phyloP scores from a whole-genome alignment of 2,113 vertebrate species.

The Apeltes quadracus region DNA sequence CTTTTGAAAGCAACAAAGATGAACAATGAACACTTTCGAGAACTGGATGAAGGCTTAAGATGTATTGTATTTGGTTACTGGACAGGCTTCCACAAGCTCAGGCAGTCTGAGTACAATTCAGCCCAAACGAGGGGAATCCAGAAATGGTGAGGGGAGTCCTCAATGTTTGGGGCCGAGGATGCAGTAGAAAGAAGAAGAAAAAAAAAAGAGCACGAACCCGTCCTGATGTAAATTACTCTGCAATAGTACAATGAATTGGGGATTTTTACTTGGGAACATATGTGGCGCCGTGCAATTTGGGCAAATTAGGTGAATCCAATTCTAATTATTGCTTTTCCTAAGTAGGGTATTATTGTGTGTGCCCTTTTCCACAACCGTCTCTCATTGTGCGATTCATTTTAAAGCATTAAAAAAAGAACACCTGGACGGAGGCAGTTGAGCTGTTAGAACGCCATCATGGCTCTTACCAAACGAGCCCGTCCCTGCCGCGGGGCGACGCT shows the following conservation, averaged over 20 bases:
- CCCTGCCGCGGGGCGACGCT: slow-evolving; percentile 3
- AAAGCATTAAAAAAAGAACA: not conserved
- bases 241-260: not conserved
- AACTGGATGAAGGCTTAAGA: too few relatives aligned
- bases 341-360: not conserved
- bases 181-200: too few relatives aligned
- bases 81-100: too few relatives aligned
- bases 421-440: not conserved
- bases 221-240: not conserved
- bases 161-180: too few relatives aligned
- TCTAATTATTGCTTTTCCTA: not conserved
- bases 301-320: not conserved
- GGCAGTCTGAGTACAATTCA: too few relatives aligned
- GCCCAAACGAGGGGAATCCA: too few relatives aligned
- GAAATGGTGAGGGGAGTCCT: too few relatives aligned
- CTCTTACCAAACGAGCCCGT: slow-evolving; percentile 10
- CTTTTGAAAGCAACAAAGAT: too few relatives aligned
- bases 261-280: not conserved
- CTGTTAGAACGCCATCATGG: not conserved
- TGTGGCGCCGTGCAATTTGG: not conserved
- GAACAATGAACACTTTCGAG: too few relatives aligned
- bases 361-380: not conserved
- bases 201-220: too few relatives aligned
- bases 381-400: not conserved
- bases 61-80: too few relatives aligned